Evolutionary conservation across 2,888 invertebrate species (phyloP), one percentile per base, ranked within the genome.

Genomic region (Smittia aterrima): DNA sequence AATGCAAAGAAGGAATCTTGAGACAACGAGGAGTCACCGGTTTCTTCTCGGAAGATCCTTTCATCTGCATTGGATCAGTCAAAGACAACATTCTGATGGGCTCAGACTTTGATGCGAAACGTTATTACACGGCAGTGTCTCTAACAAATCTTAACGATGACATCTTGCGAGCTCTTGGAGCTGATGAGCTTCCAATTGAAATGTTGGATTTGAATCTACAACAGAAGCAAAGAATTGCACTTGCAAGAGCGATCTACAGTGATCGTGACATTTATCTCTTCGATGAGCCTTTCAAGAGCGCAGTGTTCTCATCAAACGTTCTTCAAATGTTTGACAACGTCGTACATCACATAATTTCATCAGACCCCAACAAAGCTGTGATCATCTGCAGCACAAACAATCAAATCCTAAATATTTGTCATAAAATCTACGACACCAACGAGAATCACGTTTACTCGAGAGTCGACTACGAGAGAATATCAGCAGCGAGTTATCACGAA

Each of bases 221-320:
- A 40, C 75, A 76, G 47, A 67, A 71, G 32, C 74, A 76, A 32
- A 25, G 74, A 13, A 58, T 76, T 32, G 68, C 70, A 24, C 53
- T 76, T 6, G 76, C 76, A 3, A 38, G 76, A 7, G 76, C 76
- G 9, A 62, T 75, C 20, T 75, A 75, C 72, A 62, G 75, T 25
- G 75, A 75, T 6, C 54, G 76, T 2, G 75, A 76, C 18, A 73
- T 76, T 62, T 32, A 75, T 11, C 25, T 76, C 4, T 73, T 76
- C 16, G 76, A 76, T 27, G 74, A 76, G 41, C 76, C 76, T 68
- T 58, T 75, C 22, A 72, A 66, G 16, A 40, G 62, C 13, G 66
- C 74, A n/a, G 58, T 66, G 16, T 58, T 70, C 16, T 66, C 66
- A 11, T 66, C 41, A 11, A 71, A 75, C n/a, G 32, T 54, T 22